These are phyloP conservation scores for Frieseomelitta varia DNA, from an alignment of 1,140 invertebrate genomes.

Conservation along the genomic window DNA sequence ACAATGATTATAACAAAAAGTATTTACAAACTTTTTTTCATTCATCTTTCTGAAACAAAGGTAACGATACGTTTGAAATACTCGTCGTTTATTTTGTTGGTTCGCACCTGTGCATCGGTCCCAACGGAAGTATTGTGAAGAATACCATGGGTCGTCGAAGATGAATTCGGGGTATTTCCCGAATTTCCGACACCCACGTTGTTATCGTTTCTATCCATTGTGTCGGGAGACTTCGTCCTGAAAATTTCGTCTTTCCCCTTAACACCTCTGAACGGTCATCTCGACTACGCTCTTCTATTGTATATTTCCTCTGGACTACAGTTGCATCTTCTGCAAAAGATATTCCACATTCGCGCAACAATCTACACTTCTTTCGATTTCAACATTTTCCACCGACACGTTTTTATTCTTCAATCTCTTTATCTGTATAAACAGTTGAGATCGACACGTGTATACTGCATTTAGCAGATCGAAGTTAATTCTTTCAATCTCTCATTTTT, in stretches of 20 bases:
- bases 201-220: conserved; percentile 75
- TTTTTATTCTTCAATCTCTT: not conserved
- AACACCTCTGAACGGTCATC: conserved; percentile 1
- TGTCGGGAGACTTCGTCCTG: conserved; percentile 8
- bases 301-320: not conserved
- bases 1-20: not conserved
- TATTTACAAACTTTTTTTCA: not conserved
- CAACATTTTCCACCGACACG: no score
- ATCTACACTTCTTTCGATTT: not conserved
- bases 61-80: not conserved
- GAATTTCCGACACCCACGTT: conserved; percentile 66
- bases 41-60: not conserved
- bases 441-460: not conserved
- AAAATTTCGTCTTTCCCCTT: not conserved
- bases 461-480: not conserved
- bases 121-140: conserved; percentile 68
- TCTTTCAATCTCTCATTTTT: not conserved
- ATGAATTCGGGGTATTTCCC: conserved; percentile 70
- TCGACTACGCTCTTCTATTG: not conserved
- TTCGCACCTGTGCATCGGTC: conserved; percentile 72
- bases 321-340: not conserved
- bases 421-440: not conserved
- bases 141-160: conserved; percentile 66
- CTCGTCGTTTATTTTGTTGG: not conserved
- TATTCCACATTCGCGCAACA: not conserved